phyloP scores from a whole-genome alignment of 2,113 vertebrate genomes.

The Chloropsis hardwickii region DNA sequence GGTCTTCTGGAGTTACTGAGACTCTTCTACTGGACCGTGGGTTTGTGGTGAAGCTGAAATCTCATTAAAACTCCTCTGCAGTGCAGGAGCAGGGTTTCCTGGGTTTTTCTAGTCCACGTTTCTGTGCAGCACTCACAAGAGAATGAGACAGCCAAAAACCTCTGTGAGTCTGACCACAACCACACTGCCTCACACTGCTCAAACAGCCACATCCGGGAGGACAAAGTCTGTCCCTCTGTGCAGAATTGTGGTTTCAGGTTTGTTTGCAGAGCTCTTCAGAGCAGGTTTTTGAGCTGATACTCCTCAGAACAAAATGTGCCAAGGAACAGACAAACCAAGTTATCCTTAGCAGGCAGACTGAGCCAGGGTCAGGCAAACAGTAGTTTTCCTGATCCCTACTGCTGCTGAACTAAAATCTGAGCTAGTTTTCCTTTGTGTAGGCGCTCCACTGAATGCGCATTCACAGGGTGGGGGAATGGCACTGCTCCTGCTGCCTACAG shows the following conservation, averaged over 20 bases:
- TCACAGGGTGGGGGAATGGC: not conserved
- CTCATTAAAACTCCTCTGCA: not conserved
- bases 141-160: not conserved
- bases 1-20: not conserved
- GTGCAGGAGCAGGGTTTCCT: fast-evolving
- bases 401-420: not conserved
- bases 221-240: not conserved
- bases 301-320: not conserved
- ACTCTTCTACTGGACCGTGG: not conserved
- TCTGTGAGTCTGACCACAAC: not conserved
- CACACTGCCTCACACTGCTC: not conserved
- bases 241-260: not conserved
- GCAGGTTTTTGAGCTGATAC: not conserved
- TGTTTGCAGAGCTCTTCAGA: not conserved
- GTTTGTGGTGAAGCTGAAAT: not conserved
- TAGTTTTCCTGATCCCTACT: not conserved
- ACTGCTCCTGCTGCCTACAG: not conserved
- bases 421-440: not conserved
- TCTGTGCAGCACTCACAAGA: not conserved
- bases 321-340: not conserved
- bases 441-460: fast-evolving
- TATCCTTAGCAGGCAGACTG: not conserved
- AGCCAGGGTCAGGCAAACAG: not conserved
- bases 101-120: fast-evolving
- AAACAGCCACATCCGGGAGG: not conserved